Conservation (phyloP, 2,797 vertebrate species). For the Clarias platycephalus region DNA sequence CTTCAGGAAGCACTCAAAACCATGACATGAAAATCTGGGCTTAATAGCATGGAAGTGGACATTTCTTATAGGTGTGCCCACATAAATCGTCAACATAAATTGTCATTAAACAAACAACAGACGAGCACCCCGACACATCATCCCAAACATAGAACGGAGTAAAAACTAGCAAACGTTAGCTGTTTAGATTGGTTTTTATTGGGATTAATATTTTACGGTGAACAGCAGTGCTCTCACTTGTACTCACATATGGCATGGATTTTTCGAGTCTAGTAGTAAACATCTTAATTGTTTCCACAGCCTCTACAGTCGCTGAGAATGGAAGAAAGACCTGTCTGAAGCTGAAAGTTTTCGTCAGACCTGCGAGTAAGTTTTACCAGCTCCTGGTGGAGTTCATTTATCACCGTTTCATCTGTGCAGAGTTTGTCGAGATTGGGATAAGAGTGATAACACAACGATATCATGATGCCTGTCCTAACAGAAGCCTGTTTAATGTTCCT, state of each 20-base stretch:
- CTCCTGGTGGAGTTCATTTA: not conserved
- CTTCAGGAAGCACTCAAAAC: no score
- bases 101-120: no score
- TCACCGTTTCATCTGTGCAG: constrained; percentile 13
- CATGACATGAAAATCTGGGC: no score
- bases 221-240: not conserved
- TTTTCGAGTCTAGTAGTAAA: constrained; percentile 46
- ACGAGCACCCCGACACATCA: no score
- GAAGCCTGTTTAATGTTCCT: constrained; percentile 75
- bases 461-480: constrained; percentile 33
- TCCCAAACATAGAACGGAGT: no score
- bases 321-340: constrained; percentile 90
- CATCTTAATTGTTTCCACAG: constrained; percentile 70
- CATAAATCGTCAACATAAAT: no score
- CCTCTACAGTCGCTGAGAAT: constrained; percentile 87
- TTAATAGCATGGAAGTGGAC: no score
- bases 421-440: constrained; percentile 19
- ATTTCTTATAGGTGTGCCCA: no score
- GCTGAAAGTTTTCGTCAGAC: constrained; percentile 95
- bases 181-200: not conserved
- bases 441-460: constrained; percentile 29
- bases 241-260: constrained; percentile 20
- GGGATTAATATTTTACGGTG: constrained; percentile 13
- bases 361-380: constrained; percentile 85
- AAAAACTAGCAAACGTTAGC: no score